Evolutionary conservation across 1,140 invertebrate species (phyloP), one percentile per base, ranked within the genome.

Genomic region (Aphelenchoides fujianensis): DNA sequence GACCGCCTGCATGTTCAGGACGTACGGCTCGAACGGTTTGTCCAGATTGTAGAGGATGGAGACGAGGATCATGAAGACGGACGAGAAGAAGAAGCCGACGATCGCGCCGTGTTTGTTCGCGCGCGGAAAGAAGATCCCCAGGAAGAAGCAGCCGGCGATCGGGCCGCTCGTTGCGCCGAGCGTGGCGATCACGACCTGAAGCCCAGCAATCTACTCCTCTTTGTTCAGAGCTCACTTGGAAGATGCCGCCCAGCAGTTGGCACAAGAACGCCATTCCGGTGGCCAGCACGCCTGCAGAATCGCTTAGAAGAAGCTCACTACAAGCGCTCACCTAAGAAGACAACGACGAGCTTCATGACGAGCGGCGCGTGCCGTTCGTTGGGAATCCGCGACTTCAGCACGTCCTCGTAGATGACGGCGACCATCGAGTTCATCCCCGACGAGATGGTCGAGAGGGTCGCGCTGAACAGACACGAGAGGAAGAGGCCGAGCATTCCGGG

Each of bases 401-500:
- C 79, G 55, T 80, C 79, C 36, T 80, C 78, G 52, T 68, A 80
- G 7, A 80, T 7, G 0, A 82, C 79, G 2, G 80, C 80, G 23
- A 69, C 79, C 23, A 82, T 57, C 1, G 73, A 79, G 59, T 80
- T 80, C 28, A 82, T 74, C 0, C n/a, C 79, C 19, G 62, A 59
- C 19, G 79, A 81, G n/a, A 76, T 36, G 16, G 80, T 82, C 35
- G 55, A 67, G 1, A 80, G 35, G 19, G 80, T 80, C 16, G 80
- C 79, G 23, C 48, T 54, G 52, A 80, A 81, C 16, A 80, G 55
- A 9, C 66, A 69, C 9, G 80, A 74, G 19, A 80, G 31, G 32
- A 82, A 82, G 9, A 80, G 53, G 9, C 79, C 79, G 2, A 78
- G 74, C n/a, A 80, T 59, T 2, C 79, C 79, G 27, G 79, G 79